These are phyloP conservation scores for Drosophila mimetica DNA, from an alignment of 2,888 invertebrate species.

Conservation along the genomic window DNA sequence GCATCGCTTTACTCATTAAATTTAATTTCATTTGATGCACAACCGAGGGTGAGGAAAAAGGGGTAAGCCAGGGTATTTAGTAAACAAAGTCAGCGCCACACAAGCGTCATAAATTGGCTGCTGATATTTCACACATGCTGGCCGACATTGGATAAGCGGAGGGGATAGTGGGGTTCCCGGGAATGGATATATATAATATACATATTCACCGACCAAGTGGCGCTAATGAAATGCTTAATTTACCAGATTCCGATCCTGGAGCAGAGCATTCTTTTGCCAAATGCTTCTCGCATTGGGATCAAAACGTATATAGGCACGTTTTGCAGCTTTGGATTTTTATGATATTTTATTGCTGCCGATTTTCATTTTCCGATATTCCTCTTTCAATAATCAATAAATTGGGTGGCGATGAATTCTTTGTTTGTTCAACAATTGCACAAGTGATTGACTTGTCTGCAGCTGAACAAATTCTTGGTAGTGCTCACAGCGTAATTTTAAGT, in stretches of 20 bases:
- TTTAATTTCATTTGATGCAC: slow-evolving; percentile 67
- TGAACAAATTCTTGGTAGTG: neutral
- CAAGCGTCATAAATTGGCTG: slow-evolving; percentile 71
- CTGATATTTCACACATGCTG: slow-evolving; percentile 76
- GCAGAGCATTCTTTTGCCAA: slow-evolving; percentile 41
- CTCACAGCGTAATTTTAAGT: neutral
- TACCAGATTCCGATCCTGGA: slow-evolving; percentile 45
- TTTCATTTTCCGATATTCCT: slow-evolving; percentile 15
- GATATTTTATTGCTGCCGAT: slow-evolving; percentile 55
- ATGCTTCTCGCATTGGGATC: slow-evolving; percentile 13
- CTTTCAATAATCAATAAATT: slow-evolving; percentile 32
- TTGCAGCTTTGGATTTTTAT: slow-evolving; percentile 49
- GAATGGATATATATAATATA: slow-evolving; percentile 8
- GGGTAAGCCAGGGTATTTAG: slow-evolving; percentile 25
- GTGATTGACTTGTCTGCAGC: slow-evolving; percentile 54
- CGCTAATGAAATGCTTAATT: slow-evolving; percentile 76
- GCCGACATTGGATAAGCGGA: slow-evolving; percentile 27
- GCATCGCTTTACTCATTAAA: slow-evolving; percentile 65
- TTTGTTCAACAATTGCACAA: slow-evolving; percentile 47
- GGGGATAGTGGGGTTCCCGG: slow-evolving; percentile 6
- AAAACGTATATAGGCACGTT: slow-evolving; percentile 8
- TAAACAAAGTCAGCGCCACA: slow-evolving; percentile 69
- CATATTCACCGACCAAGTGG: slow-evolving; percentile 48
- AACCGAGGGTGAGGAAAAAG: slow-evolving; percentile 9
- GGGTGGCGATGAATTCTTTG: slow-evolving; percentile 8